These are phyloP conservation scores for Momotus momota DNA, from an alignment of 2,797 vertebrate genomes.

Conservation along the genomic window DNA sequence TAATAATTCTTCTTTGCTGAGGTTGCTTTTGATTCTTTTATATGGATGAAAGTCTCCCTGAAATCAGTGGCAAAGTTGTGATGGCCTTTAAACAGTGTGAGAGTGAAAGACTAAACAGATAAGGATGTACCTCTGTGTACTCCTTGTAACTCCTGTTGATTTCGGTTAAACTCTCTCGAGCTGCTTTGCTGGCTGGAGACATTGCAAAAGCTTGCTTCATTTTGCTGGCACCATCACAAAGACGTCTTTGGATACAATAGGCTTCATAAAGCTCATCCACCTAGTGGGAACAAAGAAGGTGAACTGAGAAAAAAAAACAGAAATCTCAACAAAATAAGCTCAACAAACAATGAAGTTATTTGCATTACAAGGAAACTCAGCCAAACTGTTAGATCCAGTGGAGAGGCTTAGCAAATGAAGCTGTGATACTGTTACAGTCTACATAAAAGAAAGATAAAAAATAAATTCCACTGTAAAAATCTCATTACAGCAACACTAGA, in stretches of 20 bases:
- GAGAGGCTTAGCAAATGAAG: background rate
- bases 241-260: slow-evolving; percentile 95
- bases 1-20: background rate
- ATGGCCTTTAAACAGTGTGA: background rate
- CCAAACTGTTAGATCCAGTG: background rate
- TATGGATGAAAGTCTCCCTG: background rate
- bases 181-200: slow-evolving; percentile 93
- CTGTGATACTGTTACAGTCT: background rate
- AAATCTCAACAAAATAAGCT: background rate
- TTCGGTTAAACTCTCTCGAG: slow-evolving; percentile 93
- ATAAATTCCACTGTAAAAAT: background rate
- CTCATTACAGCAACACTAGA: background rate
- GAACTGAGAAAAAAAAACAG: background rate
- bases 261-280: slow-evolving; percentile 98
- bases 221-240: slow-evolving; percentile 94
- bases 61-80: background rate
- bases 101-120: background rate
- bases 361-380: background rate
- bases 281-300: slow-evolving; percentile 70
- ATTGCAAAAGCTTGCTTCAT: slow-evolving; percentile 97
- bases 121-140: slow-evolving; percentile 90
- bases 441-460: slow-evolving; percentile 1
- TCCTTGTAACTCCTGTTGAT: slow-evolving; percentile 94
- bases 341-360: background rate
- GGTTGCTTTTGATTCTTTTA: background rate